A percentile compares a stretch with the other conserved stretches of the same genome.
phyloP scores from a whole-genome alignment of 2,113 vertebrate genomes.

The Pomatorhinus ruficollis region DNA sequence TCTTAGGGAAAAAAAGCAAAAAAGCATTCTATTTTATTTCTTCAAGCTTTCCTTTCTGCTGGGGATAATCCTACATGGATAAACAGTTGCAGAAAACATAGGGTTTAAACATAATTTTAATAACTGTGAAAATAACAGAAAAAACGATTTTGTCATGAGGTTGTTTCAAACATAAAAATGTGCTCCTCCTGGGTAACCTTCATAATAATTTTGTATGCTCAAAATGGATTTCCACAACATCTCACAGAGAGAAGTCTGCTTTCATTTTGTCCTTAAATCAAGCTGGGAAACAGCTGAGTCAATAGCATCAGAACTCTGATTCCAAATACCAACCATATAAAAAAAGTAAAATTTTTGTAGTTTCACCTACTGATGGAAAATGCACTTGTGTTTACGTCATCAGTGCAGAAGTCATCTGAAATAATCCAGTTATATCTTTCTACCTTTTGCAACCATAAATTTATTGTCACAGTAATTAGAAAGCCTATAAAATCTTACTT shows the following conservation, averaged over 20 bases:
- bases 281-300: neutral
- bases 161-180: neutral
- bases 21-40: neutral
- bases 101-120: neutral
- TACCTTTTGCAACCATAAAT: neutral
- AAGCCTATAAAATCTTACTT: neutral
- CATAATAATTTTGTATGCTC: neutral
- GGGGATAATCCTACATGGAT: neutral
- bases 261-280: neutral
- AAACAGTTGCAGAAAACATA: neutral
- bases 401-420: neutral
- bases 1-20: fast-evolving
- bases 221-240: neutral
- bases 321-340: neutral
- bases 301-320: neutral
- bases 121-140: neutral
- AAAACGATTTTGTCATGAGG: neutral
- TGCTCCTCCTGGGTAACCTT: neutral
- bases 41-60: neutral
- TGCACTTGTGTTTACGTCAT: neutral
- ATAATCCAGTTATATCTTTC: neutral
- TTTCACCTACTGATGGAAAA: neutral
- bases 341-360: neutral
- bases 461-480: neutral
- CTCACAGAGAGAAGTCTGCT: neutral